Evolutionary conservation across 1,140 invertebrate species (phyloP).

Genomic region (Planococcus citri): DNA sequence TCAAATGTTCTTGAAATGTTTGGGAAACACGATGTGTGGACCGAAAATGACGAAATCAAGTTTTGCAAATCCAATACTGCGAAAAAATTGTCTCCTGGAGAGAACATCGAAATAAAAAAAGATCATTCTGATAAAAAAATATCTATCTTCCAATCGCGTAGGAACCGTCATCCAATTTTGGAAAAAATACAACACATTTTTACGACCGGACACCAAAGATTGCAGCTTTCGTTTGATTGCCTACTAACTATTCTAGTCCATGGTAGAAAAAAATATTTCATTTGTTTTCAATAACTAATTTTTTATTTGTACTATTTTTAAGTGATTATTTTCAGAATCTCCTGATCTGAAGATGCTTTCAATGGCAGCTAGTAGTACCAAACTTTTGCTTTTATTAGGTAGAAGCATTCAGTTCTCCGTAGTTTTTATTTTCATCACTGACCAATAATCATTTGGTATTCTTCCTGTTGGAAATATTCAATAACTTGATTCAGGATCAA

Average conservation of each 20-base stretch:
- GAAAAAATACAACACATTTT: too few relatives aligned
- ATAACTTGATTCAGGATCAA: slow-evolving; percentile 99
- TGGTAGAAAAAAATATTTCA: slow-evolving; percentile 43
- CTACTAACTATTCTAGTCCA: slow-evolving; percentile 96
- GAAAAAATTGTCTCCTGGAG: too few relatives aligned
- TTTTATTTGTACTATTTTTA: background rate
- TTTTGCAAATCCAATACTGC: too few relatives aligned
- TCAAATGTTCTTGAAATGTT: too few relatives aligned
- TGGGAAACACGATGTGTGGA: too few relatives aligned
- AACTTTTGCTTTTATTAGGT: slow-evolving; percentile 88
- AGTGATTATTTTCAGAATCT: slow-evolving; percentile 58
- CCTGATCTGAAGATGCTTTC: slow-evolving; percentile 98
- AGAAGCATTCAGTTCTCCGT: slow-evolving; percentile 98
- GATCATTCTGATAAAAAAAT: too few relatives aligned
- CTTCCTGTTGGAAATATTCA: slow-evolving; percentile 97
- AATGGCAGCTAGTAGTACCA: slow-evolving; percentile 97
- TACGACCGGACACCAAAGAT: slow-evolving; percentile 93
- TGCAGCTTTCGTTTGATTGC: slow-evolving; percentile 97
- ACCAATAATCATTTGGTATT: slow-evolving; percentile 97
- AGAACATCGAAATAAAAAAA: too few relatives aligned
- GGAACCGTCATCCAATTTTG: too few relatives aligned
- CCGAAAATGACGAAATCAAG: too few relatives aligned
- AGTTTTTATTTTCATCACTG: slow-evolving; percentile 93
- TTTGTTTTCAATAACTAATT: background rate
- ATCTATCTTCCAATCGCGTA: too few relatives aligned